Percentiles rank a stretch among this genome's conserved stretches.
phyloP scores from a whole-genome alignment of 2,113 vertebrate species.

The Epinephelus fuscoguttatus region DNA sequence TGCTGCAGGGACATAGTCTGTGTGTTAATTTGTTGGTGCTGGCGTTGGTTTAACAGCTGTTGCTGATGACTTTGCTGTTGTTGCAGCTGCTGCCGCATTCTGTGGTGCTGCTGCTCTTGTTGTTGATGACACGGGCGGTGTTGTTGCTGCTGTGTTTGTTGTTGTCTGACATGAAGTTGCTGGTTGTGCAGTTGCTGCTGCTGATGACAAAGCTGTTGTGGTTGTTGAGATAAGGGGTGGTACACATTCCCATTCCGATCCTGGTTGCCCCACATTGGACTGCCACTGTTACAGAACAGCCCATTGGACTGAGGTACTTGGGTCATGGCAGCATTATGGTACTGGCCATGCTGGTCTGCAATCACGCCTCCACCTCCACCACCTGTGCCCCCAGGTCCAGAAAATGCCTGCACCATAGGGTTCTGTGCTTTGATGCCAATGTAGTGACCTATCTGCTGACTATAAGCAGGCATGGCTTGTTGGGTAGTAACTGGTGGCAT shows the following conservation, averaged over 20 bases:
- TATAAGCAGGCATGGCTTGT: conserved; percentile 83
- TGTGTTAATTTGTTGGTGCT: conserved; percentile 88
- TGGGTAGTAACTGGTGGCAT: conserved; percentile 73
- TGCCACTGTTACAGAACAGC: conserved; percentile 92
- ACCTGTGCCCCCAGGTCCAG: conserved; percentile 73
- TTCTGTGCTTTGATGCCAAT: conserved; percentile 87
- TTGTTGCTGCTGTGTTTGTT: conserved; percentile 66
- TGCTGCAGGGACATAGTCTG: conserved; percentile 89
- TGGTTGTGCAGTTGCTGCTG: conserved; percentile 79
- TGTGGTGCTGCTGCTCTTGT: conserved; percentile 75
- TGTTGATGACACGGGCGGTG: conserved; percentile 74
- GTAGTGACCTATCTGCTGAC: conserved; percentile 90
- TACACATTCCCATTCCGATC: conserved; percentile 83
- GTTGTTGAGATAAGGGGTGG: conserved; percentile 75
- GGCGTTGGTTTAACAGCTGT: conserved; percentile 76
- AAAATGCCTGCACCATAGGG: conserved; percentile 87
- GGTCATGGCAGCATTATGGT: conserved; percentile 89
- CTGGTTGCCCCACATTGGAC: conserved; percentile 97
- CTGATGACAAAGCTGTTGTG: conserved; percentile 75
- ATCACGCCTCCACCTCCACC: conserved; percentile 83
- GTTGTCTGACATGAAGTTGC: conserved; percentile 76
- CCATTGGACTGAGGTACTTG: conserved; percentile 91
- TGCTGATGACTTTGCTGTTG: conserved; percentile 79
- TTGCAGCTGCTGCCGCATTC: conserved; percentile 73
- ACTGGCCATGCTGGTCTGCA: conserved; percentile 89